phyloP scores from a whole-genome alignment of 1,140 invertebrate genomes.

The Homalodisca vitripennis region DNA sequence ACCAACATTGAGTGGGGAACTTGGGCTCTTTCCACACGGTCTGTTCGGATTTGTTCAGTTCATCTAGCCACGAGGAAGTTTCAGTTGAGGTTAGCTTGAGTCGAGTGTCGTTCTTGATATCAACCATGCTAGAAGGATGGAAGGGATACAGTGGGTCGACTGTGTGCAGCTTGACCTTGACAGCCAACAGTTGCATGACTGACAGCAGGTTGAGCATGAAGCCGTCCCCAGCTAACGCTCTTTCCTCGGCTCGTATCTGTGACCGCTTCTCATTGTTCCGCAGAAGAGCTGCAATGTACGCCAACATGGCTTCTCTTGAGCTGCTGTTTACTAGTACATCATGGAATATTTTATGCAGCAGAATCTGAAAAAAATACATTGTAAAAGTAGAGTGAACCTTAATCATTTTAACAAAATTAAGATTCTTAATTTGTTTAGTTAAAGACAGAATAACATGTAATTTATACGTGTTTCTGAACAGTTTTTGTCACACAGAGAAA shows the following conservation, averaged over 20 bases:
- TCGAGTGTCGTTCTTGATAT: constrained; percentile 75
- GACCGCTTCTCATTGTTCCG: constrained; percentile 82
- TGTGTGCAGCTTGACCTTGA: constrained; percentile 65
- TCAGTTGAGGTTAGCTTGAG: constrained; percentile 80
- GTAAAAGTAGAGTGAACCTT: background rate
- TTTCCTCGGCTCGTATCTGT: constrained; percentile 86
- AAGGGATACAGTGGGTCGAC: constrained; percentile 87
- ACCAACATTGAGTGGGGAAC: constrained; percentile 97
- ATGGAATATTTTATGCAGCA: constrained; percentile 80
- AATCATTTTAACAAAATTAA: background rate
- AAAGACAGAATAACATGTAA: too few species aligned
- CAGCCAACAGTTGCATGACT: constrained; percentile 71
- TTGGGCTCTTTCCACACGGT: constrained; percentile 67
- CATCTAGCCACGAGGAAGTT: constrained; percentile 69
- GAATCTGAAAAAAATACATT: constrained; percentile 48
- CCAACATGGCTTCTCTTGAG: constrained; percentile 70
- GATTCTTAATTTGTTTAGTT: too few species aligned
- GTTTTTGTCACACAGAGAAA: too few species aligned
- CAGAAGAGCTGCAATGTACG: constrained; percentile 75
- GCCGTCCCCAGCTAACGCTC: constrained; percentile 83
- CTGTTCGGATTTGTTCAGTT: constrained; percentile 46
- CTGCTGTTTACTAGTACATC: constrained; percentile 77
- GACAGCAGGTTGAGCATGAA: constrained; percentile 93
- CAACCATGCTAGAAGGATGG: constrained; percentile 72
- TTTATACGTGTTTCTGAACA: too few species aligned